Conservation (phyloP, 1,140 invertebrate genomes). For the Drosophila burlai region DNA sequence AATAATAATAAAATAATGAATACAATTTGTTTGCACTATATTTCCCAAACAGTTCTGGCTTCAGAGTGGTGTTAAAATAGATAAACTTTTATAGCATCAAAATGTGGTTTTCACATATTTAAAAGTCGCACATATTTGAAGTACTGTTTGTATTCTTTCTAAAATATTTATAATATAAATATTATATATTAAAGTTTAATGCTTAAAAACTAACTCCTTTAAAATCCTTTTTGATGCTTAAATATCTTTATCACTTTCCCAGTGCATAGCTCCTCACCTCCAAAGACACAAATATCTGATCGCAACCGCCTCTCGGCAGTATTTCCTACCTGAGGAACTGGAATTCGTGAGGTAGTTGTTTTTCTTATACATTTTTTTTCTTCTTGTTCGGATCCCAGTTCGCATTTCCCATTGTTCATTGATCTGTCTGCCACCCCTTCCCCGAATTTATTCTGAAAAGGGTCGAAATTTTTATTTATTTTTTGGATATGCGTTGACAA, state of each 20-base stretch:
- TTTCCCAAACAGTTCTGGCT: no score
- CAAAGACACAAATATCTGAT: constrained; percentile 36
- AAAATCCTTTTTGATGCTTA: neutral
- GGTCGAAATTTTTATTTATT: constrained; percentile 39
- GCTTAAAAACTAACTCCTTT: neutral
- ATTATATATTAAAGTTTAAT: no score
- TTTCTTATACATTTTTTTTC: constrained; percentile 7
- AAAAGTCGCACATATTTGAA: no score
- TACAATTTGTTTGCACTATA: no score
- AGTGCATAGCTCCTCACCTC: constrained; percentile 23
- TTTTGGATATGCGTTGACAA: constrained; percentile 59
- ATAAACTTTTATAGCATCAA: no score
- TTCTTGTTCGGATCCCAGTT: constrained; percentile 40
- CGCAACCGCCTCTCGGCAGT: constrained; percentile 7
- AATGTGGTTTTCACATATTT: no score
- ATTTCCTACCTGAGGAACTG: constrained; percentile 46
- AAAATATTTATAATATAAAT: no score
- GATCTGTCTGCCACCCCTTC: constrained; percentile 49
- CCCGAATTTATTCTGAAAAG: constrained; percentile 41
- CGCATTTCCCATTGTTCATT: constrained; percentile 56
- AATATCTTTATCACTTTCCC: neutral
- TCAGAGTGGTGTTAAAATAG: no score
- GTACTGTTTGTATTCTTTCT: no score
- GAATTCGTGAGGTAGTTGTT: constrained; percentile 41
- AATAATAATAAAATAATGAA: no score